A percentile compares a stretch with the other conserved stretches of the same genome.
phyloP scores from a whole-genome alignment of 2,888 invertebrate species.

The Tiphia femorata region DNA sequence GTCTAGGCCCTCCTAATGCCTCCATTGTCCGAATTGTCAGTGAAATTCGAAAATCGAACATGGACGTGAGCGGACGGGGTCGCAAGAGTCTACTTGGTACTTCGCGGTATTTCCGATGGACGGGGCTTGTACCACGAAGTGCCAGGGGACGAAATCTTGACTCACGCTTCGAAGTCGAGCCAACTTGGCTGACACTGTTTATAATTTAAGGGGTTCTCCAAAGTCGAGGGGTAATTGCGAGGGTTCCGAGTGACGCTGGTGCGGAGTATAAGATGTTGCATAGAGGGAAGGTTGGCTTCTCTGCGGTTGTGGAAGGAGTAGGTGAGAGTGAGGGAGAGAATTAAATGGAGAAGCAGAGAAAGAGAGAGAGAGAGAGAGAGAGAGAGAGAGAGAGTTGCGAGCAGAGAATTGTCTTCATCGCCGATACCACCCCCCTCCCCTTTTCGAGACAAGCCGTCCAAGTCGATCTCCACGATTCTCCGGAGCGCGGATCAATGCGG shows the following conservation, averaged over 20 bases:
- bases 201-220: slow-evolving; percentile 59
- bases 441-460: too few relatives aligned
- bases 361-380: slow-evolving; percentile 4
- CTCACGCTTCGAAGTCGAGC: slow-evolving; percentile 44
- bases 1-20: too few relatives aligned
- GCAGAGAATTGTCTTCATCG: too few relatives aligned
- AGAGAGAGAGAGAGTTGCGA: background rate
- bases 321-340: background rate
- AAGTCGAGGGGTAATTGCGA: slow-evolving; percentile 33
- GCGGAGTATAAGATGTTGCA: slow-evolving; percentile 12
- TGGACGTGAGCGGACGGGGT: slow-evolving; percentile 16
- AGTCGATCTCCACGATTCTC: too few relatives aligned
- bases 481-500: too few relatives aligned
- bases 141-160: slow-evolving; percentile 32
- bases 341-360: background rate
- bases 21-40: too few relatives aligned
- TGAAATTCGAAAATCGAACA: too few relatives aligned
- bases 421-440: too few relatives aligned
- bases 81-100: too few relatives aligned
- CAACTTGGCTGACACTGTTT: slow-evolving; percentile 57
- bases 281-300: slow-evolving; percentile 8
- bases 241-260: slow-evolving; percentile 30
- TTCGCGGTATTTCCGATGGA: too few relatives aligned
- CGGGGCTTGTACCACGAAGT: too few relatives aligned
- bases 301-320: slow-evolving; percentile 22